These are phyloP conservation scores for Numenius arquata DNA, from an alignment of 2,113 vertebrate genomes.

Conservation along the genomic window DNA sequence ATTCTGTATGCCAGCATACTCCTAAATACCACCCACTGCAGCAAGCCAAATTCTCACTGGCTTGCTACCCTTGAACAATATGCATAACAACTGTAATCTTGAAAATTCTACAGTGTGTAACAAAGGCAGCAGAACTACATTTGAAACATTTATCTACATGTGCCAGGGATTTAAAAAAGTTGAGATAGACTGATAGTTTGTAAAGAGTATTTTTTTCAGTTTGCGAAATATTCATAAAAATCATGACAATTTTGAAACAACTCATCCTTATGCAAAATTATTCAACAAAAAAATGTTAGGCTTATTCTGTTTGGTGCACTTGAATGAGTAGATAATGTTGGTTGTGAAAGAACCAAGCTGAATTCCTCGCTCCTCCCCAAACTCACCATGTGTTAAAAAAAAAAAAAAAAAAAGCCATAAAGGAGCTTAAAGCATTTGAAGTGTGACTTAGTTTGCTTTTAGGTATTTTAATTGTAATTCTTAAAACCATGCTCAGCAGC, in stretches of 20 bases:
- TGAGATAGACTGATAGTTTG: neutral
- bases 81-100: accelerated
- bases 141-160: neutral
- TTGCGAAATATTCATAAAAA: neutral
- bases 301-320: neutral
- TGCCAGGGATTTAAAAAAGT: neutral
- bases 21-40: neutral
- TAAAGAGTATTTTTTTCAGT: neutral
- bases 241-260: neutral
- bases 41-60: neutral
- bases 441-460: neutral
- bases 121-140: neutral
- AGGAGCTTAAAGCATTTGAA: neutral
- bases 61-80: neutral
- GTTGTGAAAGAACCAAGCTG: neutral
- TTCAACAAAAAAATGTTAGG: neutral
- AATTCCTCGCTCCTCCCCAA: neutral
- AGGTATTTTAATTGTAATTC: neutral
- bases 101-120: neutral
- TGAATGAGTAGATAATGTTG: neutral
- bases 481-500: neutral
- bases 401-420: neutral
- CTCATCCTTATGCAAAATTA: neutral
- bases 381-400: accelerated
- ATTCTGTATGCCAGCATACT: neutral